phyloP scores from a whole-genome alignment of 1,140 invertebrate genomes.

The Manduca sexta region DNA sequence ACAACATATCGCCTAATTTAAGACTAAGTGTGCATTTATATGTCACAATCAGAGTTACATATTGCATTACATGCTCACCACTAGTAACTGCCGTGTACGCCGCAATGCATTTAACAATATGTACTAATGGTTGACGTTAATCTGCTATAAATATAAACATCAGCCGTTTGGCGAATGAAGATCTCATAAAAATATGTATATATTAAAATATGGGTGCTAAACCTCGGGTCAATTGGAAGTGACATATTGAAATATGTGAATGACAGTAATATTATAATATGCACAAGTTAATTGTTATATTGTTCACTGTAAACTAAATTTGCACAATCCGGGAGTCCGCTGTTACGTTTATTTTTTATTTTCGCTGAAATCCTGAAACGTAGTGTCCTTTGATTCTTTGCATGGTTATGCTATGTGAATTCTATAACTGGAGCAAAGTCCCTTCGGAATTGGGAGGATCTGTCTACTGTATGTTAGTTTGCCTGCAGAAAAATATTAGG shows the following conservation, averaged over 20 bases:
- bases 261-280: constrained; percentile 21
- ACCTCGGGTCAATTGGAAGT: constrained; percentile 32
- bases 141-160: constrained; percentile 4
- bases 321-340: constrained; percentile 51
- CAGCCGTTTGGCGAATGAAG: not conserved
- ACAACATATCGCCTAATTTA: not conserved
- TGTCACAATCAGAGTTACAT: not conserved
- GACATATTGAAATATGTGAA: constrained; percentile 29
- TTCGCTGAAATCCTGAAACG: constrained; percentile 35
- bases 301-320: constrained; percentile 53
- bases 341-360: constrained; percentile 39
- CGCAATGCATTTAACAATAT: constrained; percentile 60
- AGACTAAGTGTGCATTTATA: not conserved
- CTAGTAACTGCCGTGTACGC: constrained; percentile 57
- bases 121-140: constrained; percentile 49
- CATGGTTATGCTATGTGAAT: constrained; percentile 51
- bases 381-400: constrained; percentile 44
- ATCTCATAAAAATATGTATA: constrained; percentile 8
- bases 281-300: constrained; percentile 25
- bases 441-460: constrained; percentile 1
- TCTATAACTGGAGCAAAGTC: constrained; percentile 11
- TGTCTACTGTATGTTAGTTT: constrained; percentile 14
- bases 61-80: too few species aligned
- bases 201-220: constrained; percentile 10
- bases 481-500: constrained; percentile 25